Evolutionary conservation across 2,797 vertebrate genomes (phyloP).

Genomic region (Epinephelus awoara): DNA sequence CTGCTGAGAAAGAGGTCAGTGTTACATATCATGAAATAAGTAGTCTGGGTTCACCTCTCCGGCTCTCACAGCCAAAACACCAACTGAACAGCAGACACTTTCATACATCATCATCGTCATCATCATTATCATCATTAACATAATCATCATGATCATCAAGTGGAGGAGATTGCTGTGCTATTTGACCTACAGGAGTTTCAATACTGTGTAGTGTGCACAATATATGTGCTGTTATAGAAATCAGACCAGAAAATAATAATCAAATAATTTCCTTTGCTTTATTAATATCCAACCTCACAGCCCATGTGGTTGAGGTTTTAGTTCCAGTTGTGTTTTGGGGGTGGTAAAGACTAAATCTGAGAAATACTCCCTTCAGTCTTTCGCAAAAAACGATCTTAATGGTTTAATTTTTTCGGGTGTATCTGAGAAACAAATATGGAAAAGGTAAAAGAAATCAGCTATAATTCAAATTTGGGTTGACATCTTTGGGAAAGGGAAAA

Average conservation of each 20-base stretch:
- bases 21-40: slow-evolving; percentile 46
- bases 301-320: background rate
- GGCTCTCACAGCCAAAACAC: slow-evolving; percentile 12
- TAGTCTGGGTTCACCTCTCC: slow-evolving; percentile 12
- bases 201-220: background rate
- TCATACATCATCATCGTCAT: slow-evolving; percentile 60
- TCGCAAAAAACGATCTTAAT: background rate
- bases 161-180: slow-evolving; percentile 37
- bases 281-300: slow-evolving; percentile 5
- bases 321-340: background rate
- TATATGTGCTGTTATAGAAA: slow-evolving; percentile 8
- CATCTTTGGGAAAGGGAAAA: too few species aligned
- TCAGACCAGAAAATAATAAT: background rate
- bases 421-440: background rate
- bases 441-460: background rate
- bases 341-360: background rate
- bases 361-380: background rate
- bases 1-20: slow-evolving; percentile 51
- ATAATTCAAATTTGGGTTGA: background rate
- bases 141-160: slow-evolving; percentile 61
- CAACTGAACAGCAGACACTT: slow-evolving; percentile 47
- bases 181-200: slow-evolving; percentile 52
- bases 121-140: slow-evolving; percentile 61
- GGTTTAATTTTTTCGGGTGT: background rate
- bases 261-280: background rate